Evolutionary conservation across 2,113 vertebrate genomes (phyloP).

Genomic region (Xiphophorus hellerii): DNA sequence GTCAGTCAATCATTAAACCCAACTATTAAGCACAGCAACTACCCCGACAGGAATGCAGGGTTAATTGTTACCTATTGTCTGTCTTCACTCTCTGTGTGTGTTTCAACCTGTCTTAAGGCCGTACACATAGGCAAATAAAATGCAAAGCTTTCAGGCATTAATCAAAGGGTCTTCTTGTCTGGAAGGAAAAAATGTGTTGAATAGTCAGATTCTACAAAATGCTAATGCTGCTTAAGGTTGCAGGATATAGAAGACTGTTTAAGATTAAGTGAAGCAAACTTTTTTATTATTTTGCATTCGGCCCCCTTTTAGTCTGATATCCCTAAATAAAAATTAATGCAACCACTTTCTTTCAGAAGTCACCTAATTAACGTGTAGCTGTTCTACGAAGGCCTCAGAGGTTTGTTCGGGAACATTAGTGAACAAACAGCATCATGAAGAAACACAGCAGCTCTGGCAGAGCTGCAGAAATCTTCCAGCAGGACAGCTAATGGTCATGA

Average conservation of each 20-base stretch:
- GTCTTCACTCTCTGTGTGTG: slow-evolving; percentile 45
- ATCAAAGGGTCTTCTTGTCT: slow-evolving; percentile 26
- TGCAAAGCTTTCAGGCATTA: slow-evolving; percentile 32
- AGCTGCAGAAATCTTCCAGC: not conserved
- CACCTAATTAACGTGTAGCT: not conserved
- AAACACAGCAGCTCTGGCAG: not conserved
- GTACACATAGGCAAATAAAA: slow-evolving; percentile 29
- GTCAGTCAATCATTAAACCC: slow-evolving; percentile 77
- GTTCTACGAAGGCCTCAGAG: not conserved
- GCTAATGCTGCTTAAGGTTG: slow-evolving; percentile 38
- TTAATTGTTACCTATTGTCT: slow-evolving; percentile 75
- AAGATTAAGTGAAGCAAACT: not conserved
- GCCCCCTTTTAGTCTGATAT: not conserved
- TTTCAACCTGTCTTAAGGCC: slow-evolving; percentile 54
- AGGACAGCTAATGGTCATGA: not conserved
- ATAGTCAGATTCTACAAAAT: slow-evolving; percentile 33
- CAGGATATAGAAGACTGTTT: slow-evolving; percentile 10
- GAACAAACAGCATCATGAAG: no score
- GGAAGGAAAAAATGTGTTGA: slow-evolving; percentile 17
- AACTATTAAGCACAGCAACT: slow-evolving; percentile 64
- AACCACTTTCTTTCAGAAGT: not conserved
- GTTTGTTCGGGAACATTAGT: not conserved
- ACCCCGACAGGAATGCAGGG: slow-evolving; percentile 67
- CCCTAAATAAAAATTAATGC: not conserved
- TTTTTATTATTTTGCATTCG: not conserved